These are phyloP conservation scores for Phylloscopus trochiloides DNA, from an alignment of 2,113 vertebrate genomes.

Conservation along the genomic window DNA sequence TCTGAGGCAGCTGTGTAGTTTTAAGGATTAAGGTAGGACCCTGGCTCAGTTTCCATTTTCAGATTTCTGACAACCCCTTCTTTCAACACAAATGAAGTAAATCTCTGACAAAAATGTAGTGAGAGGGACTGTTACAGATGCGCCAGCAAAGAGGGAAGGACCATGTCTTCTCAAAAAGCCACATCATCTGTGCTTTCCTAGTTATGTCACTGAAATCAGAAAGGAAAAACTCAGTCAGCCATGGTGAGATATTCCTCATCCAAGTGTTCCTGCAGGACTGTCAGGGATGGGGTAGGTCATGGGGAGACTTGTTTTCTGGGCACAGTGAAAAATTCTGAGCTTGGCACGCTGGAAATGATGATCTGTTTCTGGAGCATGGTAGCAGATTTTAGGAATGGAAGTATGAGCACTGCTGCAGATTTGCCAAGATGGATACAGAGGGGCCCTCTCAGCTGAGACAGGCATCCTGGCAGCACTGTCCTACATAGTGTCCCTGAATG, in stretches of 20 bases:
- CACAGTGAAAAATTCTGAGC: neutral
- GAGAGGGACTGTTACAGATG: neutral
- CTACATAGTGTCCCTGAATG: neutral
- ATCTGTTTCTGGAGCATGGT: neutral
- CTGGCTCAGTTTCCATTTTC: slow-evolving; percentile 12
- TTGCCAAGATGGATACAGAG: neutral
- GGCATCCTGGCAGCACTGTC: neutral
- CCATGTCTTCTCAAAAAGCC: neutral
- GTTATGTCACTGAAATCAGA: neutral
- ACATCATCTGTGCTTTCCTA: neutral
- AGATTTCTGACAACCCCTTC: slow-evolving; percentile 29
- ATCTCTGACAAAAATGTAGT: neutral
- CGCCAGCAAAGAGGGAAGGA: neutral
- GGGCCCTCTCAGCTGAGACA: neutral
- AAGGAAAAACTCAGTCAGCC: slow-evolving; percentile 22
- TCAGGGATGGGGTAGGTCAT: neutral
- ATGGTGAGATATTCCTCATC: neutral
- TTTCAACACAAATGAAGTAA: slow-evolving; percentile 58
- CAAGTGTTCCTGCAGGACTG: neutral
- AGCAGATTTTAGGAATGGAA: neutral
- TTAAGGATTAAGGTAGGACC: slow-evolving; percentile 51
- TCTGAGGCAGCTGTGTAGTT: slow-evolving; percentile 28
- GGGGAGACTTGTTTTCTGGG: neutral
- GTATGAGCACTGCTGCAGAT: neutral
- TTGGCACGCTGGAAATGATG: neutral